phyloP scores from a whole-genome alignment of 1,140 invertebrate genomes.

The Macrobrachium rosenbergii region DNA sequence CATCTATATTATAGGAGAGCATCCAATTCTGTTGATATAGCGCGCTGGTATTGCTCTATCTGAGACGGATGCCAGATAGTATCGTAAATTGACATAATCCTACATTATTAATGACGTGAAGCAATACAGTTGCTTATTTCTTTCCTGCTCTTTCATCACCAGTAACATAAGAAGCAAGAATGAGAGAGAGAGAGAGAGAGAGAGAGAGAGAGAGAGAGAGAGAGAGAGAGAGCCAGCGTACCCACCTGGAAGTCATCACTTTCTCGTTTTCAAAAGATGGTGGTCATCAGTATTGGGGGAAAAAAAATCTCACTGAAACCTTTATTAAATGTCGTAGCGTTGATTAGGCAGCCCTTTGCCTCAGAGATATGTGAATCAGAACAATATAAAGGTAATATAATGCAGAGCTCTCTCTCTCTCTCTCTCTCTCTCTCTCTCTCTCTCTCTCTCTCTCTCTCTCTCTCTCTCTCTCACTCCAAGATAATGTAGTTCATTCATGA shows the following conservation, averaged over 20 bases:
- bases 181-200: background rate
- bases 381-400: background rate
- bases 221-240: background rate
- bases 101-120: too few species aligned
- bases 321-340: background rate
- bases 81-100: too few species aligned
- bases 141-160: too few species aligned
- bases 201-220: slow-evolving; percentile 20
- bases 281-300: background rate
- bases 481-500: too few species aligned
- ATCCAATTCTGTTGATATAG: too few species aligned
- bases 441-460: too few species aligned
- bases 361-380: background rate
- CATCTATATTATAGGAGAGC: too few species aligned
- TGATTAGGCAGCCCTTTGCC: background rate
- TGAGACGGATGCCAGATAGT: too few species aligned
- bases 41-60: too few species aligned
- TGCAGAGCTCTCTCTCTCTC: background rate
- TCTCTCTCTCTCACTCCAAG: too few species aligned
- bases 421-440: background rate
- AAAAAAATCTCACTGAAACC: background rate
- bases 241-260: background rate
- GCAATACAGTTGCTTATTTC: too few species aligned
- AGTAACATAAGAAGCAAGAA: too few species aligned
- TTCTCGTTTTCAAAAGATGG: background rate